Conservation (phyloP, 2,797 vertebrate genomes). For the Phrynocephalus guinanensis region DNA sequence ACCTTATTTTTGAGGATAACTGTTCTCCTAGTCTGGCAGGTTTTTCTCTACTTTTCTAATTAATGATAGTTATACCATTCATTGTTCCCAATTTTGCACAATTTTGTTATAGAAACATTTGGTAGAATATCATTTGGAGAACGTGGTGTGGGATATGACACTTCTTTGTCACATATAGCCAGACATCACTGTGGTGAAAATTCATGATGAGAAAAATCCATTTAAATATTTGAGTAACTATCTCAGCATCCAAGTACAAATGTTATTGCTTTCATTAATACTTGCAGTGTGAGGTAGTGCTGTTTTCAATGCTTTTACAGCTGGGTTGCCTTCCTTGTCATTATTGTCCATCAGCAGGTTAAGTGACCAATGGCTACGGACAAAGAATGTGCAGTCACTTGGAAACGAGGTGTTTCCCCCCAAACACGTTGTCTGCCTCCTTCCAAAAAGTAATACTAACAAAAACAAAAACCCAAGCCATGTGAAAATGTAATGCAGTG, state of each 20-base stretch:
- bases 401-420: not conserved
- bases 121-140: slow-evolving; percentile 1
- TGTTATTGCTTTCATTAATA: not conserved
- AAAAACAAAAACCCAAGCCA: not conserved
- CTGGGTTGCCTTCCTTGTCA: not conserved
- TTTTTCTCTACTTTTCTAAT: not conserved
- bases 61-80: too few relatives aligned
- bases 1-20: not conserved
- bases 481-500: not conserved
- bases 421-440: not conserved
- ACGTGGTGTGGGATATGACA: slow-evolving; percentile 10
- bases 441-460: too few relatives aligned
- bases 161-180: not conserved
- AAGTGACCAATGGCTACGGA: not conserved
- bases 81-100: not conserved
- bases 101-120: not conserved
- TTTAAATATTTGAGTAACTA: slow-evolving; percentile 23
- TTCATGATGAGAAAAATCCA: slow-evolving; percentile 32
- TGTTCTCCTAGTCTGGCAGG: not conserved
- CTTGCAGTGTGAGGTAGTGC: not conserved
- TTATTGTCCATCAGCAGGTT: not conserved
- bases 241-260: not conserved
- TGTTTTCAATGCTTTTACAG: not conserved
- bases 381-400: not conserved
- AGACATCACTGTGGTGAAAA: slow-evolving; percentile 47